Evolutionary conservation across 2,888 invertebrate genomes (phyloP), one percentile per base, ranked within the genome.

Genomic region (Tetranychus piercei): DNA sequence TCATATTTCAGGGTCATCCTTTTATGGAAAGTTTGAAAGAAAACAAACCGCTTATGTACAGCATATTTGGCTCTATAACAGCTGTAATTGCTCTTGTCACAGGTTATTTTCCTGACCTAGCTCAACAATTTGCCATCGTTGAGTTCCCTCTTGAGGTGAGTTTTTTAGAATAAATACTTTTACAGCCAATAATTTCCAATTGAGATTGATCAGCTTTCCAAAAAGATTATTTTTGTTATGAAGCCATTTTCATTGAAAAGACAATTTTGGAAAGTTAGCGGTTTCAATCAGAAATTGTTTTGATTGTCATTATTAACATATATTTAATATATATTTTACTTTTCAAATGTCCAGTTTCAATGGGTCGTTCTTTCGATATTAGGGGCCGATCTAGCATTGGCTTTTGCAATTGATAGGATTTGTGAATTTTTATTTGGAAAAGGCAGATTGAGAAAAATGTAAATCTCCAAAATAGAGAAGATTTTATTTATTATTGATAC

Each of bases 21-120:
- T 99, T 93, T 82, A 99, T 99, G 99, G 96, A 97, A 83, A 92
- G 94, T 80, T 85, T 99, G 74, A 85, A 85, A 71, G 92, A 94
- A 82, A 99, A 99, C 84, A 90, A 90, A 81, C 89, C 94, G 5
- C 86, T 99, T 78, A 83, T 97, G 80, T 95, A 92, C 85, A 94
- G 95, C 81, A 87, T 99, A 77, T 79, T 92, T 76, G 86, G 89
- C 78, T 93, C 95, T 7, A 89, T 90, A 44, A 87, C 87, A 45
- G 88, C 90, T 22, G 91, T 97, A 74, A 84, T 95, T 75, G 87
- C 88, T 67, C 85, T 99, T 72, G 91, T 94, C 6, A 87, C 91
- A 76, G 94, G 94, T 15, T 79, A 90, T 70, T 83, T 93, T 75
- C 92, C 95, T 0, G 92, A 93, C 78, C 84, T 97, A 77, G 88